Conservation (phyloP, 92 coral and sea anemone genomes). For the Actinostola sp. region DNA sequence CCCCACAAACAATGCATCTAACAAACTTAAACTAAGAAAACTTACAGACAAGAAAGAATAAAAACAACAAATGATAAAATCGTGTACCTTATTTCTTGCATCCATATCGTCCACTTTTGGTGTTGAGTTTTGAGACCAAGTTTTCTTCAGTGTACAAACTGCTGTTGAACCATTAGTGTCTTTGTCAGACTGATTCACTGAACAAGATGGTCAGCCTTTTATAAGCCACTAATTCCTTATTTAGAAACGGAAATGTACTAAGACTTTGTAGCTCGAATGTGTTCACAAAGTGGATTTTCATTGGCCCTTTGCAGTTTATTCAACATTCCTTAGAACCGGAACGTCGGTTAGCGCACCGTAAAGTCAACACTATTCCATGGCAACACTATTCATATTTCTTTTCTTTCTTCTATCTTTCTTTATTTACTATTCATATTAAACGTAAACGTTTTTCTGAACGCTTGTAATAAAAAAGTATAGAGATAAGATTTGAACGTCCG, state of each 20-base stretch:
- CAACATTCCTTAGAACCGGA: neutral
- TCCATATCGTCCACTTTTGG: too few relatives aligned
- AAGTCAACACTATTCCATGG: too few relatives aligned
- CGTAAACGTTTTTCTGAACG: too few relatives aligned
- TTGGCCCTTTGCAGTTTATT: neutral
- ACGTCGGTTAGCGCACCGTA: neutral
- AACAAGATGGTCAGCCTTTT: neutral
- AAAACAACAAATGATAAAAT: neutral
- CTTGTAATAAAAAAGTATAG: too few relatives aligned
- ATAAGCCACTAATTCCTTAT: neutral
- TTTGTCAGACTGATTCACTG: too few relatives aligned
- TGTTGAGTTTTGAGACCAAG: neutral
- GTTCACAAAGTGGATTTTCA: neutral
- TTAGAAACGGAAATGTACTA: constrained; percentile 5
- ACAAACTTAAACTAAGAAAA: too few relatives aligned
- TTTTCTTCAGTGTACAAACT: neutral
- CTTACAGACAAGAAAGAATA: neutral
- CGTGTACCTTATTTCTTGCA: neutral
- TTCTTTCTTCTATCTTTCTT: too few relatives aligned
- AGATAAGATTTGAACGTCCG: too few relatives aligned
- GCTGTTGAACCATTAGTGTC: too few relatives aligned
- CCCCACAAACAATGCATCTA: neutral
- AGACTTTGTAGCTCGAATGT: neutral
- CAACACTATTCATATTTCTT: too few relatives aligned
- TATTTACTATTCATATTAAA: too few relatives aligned